These are phyloP conservation scores for Kryptolebias ocellatus DNA, from an alignment of 2,797 vertebrate species.

Conservation along the genomic window DNA sequence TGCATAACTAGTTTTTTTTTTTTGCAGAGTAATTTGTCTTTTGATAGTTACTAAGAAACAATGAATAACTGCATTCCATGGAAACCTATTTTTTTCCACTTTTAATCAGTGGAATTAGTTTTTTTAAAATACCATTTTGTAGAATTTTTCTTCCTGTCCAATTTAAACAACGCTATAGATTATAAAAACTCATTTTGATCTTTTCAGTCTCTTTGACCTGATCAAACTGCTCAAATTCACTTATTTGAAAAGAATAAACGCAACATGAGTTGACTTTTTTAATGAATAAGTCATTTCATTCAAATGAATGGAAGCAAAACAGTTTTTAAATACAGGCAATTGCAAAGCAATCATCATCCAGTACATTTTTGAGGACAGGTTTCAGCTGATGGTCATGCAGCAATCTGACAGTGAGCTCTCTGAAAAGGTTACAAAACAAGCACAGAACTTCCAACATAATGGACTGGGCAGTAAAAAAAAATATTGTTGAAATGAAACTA, in stretches of 20 bases:
- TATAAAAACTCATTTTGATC: background rate
- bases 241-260: conserved; percentile 19
- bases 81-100: too few relatives aligned
- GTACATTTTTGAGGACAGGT: conserved; percentile 54
- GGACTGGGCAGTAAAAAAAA: background rate
- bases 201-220: background rate
- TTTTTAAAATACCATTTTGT: background rate
- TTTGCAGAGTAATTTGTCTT: too few relatives aligned
- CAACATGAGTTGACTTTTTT: conserved; percentile 66
- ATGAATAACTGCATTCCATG: too few relatives aligned
- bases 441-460: background rate
- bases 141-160: background rate
- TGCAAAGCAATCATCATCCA: conserved; percentile 81
- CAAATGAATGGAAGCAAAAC: conserved; percentile 73
- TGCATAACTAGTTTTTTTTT: too few relatives aligned
- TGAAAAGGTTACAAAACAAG: conserved; percentile 27
- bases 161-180: background rate
- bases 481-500: too few relatives aligned
- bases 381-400: conserved; percentile 36
- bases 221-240: background rate
- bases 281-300: conserved; percentile 72
- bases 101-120: too few relatives aligned
- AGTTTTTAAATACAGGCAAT: conserved; percentile 75
- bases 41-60: too few relatives aligned
- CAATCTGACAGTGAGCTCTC: conserved; percentile 19